Evolutionary conservation across 2,797 vertebrate species (phyloP), one percentile per base, ranked within the genome.

Genomic region (Enteromius anoplus): DNA sequence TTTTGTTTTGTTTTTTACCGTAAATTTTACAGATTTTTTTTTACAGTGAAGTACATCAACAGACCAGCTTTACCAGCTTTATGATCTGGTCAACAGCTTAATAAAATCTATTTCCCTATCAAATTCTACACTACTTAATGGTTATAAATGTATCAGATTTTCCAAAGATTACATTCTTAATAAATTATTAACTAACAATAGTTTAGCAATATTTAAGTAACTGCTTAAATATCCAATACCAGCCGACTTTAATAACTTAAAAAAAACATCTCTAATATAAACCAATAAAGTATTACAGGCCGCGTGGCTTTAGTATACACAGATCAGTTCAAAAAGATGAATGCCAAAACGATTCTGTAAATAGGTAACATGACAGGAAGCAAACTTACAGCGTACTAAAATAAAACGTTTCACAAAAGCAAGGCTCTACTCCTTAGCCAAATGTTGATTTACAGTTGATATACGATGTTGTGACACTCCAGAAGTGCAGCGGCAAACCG

Each of bases 391-490:
- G 42, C 49, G 5, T 17, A 37, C 15, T 53, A 53, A 51, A 66
- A 68, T 47, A 32, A 29, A 64, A 68, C 12, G 5, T 29, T 51
- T 23, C 19, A 40, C 47, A 26, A 55, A 68, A 34, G 15, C 47
- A 21, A 34, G 11, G 1, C 58, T 64, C 58, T 45, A 23, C 37
- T 77, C 15, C 15, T 47, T 32, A 47, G 75, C 37, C 29, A 68
- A 68, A 51, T 34, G 64, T 68, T 53, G 64, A 68, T 66, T 79
- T 79, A 66, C 77, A 65, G 23, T 42, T 15, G 60, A 47, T n/a
- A 49, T 42, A 65, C n/a, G 51, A 58, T 21, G 51, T 53, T 73
- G 32, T 78, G 29, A 66, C 76, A 78, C 32, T 78, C 51, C 45
- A n/a, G 75, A 10, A 23, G 49, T 21, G 23, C 37, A 26, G 37